These are phyloP conservation scores for Ceratina calcarata DNA, from an alignment of 1,140 invertebrate species.

Conservation along the genomic window DNA sequence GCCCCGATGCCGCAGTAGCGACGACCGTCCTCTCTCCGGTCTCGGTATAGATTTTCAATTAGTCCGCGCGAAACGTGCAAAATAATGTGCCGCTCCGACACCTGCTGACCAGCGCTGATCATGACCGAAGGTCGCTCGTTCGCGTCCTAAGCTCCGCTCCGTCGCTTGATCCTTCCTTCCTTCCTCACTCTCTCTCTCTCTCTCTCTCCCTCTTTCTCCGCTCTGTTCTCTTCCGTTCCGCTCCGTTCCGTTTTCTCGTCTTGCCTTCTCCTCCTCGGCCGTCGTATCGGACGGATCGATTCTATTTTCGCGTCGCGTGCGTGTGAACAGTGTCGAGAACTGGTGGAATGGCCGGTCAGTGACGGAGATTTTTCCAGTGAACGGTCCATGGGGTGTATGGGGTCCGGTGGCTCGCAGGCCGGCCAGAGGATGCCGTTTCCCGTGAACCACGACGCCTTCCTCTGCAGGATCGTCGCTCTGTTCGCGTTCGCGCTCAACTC, in stretches of 20 bases:
- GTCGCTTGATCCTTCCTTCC: not conserved
- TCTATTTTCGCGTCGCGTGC: slow-evolving; percentile 2
- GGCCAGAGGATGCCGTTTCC: slow-evolving; percentile 29
- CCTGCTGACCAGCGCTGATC: slow-evolving; percentile 26
- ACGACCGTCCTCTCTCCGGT: slow-evolving; percentile 34
- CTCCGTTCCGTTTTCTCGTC: no score
- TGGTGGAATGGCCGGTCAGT: slow-evolving; percentile 28
- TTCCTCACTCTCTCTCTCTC: no score
- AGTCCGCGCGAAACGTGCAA: slow-evolving; percentile 50
- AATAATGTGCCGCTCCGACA: slow-evolving; percentile 54
- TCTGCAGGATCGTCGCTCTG: slow-evolving; percentile 47
- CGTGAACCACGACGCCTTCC: slow-evolving; percentile 35
- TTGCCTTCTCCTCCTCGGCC: not conserved
- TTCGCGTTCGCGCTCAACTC: slow-evolving; percentile 38
- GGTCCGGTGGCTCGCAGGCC: not conserved
- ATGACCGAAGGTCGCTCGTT: slow-evolving; percentile 38
- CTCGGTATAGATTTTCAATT: slow-evolving; percentile 66
- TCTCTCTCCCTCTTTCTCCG: no score
- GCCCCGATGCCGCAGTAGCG: slow-evolving; percentile 63
- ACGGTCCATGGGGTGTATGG: slow-evolving; percentile 4
- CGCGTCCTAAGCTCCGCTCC: not conserved
- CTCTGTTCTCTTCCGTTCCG: no score
- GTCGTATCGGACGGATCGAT: slow-evolving; percentile 37
- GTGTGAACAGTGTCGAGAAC: slow-evolving; percentile 17
- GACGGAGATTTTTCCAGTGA: slow-evolving; percentile 13